Base-by-base conservation (phyloP, 37 sponge, comb jelly and placozoan species). In the Axinella damicornis region DNA sequence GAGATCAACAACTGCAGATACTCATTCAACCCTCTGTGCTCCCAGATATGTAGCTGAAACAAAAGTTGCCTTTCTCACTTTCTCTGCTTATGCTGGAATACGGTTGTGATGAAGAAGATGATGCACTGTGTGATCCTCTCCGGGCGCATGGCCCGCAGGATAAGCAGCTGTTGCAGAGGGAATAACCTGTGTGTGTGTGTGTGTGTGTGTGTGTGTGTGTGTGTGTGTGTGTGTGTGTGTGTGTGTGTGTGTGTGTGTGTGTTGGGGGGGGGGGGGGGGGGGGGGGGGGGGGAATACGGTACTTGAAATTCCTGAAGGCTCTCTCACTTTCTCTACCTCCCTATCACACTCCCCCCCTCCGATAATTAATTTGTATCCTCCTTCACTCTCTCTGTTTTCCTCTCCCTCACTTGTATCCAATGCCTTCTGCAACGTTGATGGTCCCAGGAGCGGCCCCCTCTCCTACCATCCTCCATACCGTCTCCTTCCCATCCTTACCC, bases 401-500 rank as follows among this genome's bases (percentile, higher is more conserved):
- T 27, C 74, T 18, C 38, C 34, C 80, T 73, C 71, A 89, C 90
- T 83, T 89, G 73, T 57, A 53, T 25, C 85, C 79, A 13, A 85
- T 13, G 21, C 37, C 21, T 21, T 85, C 87, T 21, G 74, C 19
- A 14, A 81, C 34, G 37, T 57, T 25, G 55, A 77, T 60, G 1
- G 65, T 78, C 61, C 88, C 93, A 73, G 93, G 89, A 33, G 84
- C 77, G 9, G 61, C 55, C 21, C 75, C 81, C 32, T 92, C 93
- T 24, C 89, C 80, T 6, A 92, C 60, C 4, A 71, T 74, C 31
- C 93, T 84, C 93, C 93, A 92, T 17, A 80, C 33, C 27, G 80
- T 55, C 58, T 92, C 93, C 74, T 88, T 87, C 20, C 89, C 85
- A 21, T 83, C 89, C 36, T 84, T 87, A 11, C 76, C 82, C 17